A percentile compares a stretch with the other conserved stretches of the same genome.
Evolutionary conservation across 2,797 vertebrate species (phyloP).

Genomic region (Pristis pectinata): DNA sequence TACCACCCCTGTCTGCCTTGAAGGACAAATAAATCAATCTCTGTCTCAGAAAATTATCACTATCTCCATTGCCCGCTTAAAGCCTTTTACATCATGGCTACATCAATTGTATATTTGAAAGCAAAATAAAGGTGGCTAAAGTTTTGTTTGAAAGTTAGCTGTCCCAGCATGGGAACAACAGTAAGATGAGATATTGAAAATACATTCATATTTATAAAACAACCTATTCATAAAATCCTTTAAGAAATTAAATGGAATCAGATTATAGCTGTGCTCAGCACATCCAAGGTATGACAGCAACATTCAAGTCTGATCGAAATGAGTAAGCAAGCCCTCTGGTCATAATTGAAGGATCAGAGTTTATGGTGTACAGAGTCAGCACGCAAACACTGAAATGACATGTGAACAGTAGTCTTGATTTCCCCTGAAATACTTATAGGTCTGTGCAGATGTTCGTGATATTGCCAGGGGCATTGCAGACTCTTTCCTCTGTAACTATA

Average conservation of each 20-base stretch:
- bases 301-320: neutral
- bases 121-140: neutral
- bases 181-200: neutral
- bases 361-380: neutral
- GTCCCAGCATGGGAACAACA: neutral
- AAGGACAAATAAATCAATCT: slow-evolving; percentile 5
- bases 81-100: neutral
- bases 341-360: neutral
- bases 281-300: neutral
- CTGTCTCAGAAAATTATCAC: neutral
- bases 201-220: neutral
- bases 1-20: neutral
- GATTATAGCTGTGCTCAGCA: neutral
- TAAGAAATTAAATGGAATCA: neutral
- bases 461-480: neutral
- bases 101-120: neutral
- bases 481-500: neutral
- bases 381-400: neutral
- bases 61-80: neutral
- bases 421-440: neutral
- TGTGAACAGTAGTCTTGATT: slow-evolving; percentile 9
- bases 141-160: neutral
- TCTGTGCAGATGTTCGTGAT: neutral
- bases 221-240: neutral
- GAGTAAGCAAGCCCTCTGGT: neutral